Percentiles rank a stretch among this genome's conserved stretches.
These are phyloP conservation scores for Nymphicus hollandicus DNA, from an alignment of 2,113 vertebrate genomes.

Conservation along the genomic window DNA sequence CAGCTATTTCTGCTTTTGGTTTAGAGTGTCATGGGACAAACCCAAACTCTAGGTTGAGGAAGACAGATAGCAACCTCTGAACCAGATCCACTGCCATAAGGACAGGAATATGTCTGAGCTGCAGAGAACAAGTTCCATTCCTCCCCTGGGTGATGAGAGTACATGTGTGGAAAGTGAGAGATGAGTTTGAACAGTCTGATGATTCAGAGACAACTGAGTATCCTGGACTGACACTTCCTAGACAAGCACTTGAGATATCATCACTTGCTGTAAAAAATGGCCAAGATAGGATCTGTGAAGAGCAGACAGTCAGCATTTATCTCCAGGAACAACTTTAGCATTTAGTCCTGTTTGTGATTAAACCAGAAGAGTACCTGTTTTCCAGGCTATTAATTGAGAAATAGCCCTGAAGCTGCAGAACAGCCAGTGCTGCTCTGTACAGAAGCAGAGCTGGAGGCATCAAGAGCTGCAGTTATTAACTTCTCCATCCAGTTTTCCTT, in stretches of 20 bases:
- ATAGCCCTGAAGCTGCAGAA: background rate
- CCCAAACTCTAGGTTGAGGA: background rate
- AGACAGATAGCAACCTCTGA: background rate
- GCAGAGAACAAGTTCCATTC: background rate
- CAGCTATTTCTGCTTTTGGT: background rate
- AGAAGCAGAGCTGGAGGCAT: background rate
- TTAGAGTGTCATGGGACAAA: background rate
- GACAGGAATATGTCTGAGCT: background rate
- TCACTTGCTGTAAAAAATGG: background rate
- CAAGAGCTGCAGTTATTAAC: background rate
- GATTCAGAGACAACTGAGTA: background rate
- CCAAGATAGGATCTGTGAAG: background rate
- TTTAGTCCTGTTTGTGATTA: background rate
- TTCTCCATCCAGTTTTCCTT: background rate
- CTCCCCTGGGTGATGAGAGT: background rate
- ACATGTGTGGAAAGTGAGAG: background rate
- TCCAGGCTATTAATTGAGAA: background rate
- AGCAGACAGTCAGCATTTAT: background rate
- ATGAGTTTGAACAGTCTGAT: background rate
- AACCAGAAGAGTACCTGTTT: background rate
- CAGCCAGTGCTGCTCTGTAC: background rate
- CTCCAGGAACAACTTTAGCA: background rate
- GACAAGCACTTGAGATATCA: background rate
- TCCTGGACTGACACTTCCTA: background rate
- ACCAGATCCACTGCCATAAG: background rate